Base-by-base conservation (phyloP, 2,888 invertebrate species). In the Drosophila fungiperda region DNA sequence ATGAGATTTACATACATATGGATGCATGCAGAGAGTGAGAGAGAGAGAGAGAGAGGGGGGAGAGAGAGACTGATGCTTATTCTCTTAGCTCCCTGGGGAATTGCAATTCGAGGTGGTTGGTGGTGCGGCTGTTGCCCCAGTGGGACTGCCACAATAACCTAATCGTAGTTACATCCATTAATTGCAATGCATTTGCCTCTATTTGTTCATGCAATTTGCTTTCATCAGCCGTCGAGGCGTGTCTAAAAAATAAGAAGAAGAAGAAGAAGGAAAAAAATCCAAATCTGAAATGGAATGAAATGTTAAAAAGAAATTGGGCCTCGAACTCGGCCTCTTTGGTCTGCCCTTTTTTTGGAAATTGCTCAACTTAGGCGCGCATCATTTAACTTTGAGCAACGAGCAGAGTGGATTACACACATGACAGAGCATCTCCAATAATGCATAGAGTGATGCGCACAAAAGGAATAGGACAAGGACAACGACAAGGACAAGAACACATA, bases 331-430 rank as follows among this genome's bases (percentile, higher is more conserved):
- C 63, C 60, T 69, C 58, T 73, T 71, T 73, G 69, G 75, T 62
- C 70, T 57, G 45, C 23, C 38, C 23, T 35, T 23, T 9, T 11
- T 12, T 54, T 53, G 68, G 75, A 86, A 86, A 82, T 85, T 76
- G 83, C 77, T 72, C 78, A 82, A 88, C 78, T 90, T 91, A 87
- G 78, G 77, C 76, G 80, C 82, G 89, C 89, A 90, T 82, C 91
- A 89, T 91, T 89, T 87, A 89, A 90, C 89, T 76, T 87, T 75
- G 74, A 76, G 75, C 77, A 76, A 90, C 82, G 87, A 89, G 89
- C 84, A 72, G 89, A 86, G 86, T 86, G 86, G 87, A 86, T 90
- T 90, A 86, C 86, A 82, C 86, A 87, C 85, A 85, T 87, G 85
- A 83, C 70, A 52, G 81, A 81, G 69, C 90, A 76, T 49, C 63